Evolutionary conservation across 2,888 invertebrate species (phyloP).

Genomic region (Eristalis pertinax): DNA sequence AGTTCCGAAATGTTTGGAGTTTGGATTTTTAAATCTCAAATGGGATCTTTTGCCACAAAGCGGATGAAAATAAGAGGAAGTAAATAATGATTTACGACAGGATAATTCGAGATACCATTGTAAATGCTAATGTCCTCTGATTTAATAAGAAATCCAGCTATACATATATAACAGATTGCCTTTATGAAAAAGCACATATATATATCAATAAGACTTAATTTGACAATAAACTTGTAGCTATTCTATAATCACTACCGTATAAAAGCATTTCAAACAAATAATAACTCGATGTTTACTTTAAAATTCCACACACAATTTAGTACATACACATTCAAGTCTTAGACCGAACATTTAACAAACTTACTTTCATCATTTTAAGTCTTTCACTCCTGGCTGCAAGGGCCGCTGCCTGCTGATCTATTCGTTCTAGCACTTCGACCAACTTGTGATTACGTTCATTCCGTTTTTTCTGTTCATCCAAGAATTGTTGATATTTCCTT

Average conservation of each 20-base stretch:
- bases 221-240: not conserved
- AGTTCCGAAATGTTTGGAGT: too few species aligned
- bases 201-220: too few species aligned
- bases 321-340: not conserved
- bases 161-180: too few species aligned
- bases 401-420: constrained; percentile 83
- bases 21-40: not conserved
- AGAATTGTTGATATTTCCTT: constrained; percentile 79
- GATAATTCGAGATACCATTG: not conserved
- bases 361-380: constrained; percentile 83
- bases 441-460: constrained; percentile 85
- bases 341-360: constrained; percentile 49
- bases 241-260: too few species aligned
- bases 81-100: not conserved
- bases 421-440: constrained; percentile 83
- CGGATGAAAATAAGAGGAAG: not conserved
- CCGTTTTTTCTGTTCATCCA: constrained; percentile 84
- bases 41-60: not conserved
- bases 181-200: too few species aligned
- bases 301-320: not conserved
- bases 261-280: too few species aligned
- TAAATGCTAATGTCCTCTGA: not conserved
- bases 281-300: too few species aligned
- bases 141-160: too few species aligned
- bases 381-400: constrained; percentile 84